Conservation (phyloP, 2,113 vertebrate species). For the Oreochromis tanganicae region DNA sequence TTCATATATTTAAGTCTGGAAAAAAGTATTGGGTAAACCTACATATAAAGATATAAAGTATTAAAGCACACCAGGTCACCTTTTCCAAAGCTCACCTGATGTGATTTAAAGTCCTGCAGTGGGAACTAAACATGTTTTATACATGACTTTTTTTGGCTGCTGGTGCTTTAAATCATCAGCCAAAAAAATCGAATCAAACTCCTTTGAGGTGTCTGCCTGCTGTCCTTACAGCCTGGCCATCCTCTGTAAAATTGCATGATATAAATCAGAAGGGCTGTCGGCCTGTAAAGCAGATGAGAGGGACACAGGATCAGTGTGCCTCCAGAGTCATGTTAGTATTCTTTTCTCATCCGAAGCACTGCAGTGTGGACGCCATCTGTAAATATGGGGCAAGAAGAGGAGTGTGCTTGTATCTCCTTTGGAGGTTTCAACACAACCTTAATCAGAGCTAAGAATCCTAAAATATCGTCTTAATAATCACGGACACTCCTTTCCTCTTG, state of each 20-base stretch:
- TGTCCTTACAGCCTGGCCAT: not conserved
- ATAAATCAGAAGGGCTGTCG: not conserved
- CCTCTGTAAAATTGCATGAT: not conserved
- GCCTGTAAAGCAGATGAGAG: not conserved
- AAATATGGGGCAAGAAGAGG: not conserved
- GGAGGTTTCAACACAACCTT: not conserved
- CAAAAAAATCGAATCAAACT: not conserved
- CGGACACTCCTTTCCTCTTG: not conserved
- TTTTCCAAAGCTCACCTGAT: not conserved
- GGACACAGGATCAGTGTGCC: not conserved
- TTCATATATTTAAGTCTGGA: not conserved
- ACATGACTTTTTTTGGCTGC: not conserved
- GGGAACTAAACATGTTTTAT: not conserved
- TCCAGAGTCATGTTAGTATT: not conserved
- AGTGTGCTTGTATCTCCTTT: not conserved
- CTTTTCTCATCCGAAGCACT: not conserved
- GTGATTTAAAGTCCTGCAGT: not conserved
- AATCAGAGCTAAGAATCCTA: not conserved
- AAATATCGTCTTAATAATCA: not conserved
- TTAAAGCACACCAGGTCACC: not conserved
- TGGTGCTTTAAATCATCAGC: not conserved
- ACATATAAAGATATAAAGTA: not conserved
- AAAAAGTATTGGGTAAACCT: not conserved
- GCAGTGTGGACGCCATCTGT: not conserved
- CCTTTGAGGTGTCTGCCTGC: not conserved